Base-by-base conservation (phyloP, 2,888 invertebrate genomes). In the Pecten maximus region DNA sequence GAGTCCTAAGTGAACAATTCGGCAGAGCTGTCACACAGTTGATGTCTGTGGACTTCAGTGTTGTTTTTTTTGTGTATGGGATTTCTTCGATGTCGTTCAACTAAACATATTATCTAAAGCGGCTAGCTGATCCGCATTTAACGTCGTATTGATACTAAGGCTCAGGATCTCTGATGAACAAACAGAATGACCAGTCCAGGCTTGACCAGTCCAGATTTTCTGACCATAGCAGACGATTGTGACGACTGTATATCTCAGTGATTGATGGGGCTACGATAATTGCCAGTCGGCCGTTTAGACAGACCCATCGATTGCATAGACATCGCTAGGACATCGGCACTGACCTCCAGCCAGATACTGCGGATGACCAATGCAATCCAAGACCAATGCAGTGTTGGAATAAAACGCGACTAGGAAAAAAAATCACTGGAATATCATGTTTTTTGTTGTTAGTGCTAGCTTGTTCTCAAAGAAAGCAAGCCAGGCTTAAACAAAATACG, bases 261-360 rank as follows among this genome's bases (percentile, higher is more conserved):
- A 74, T 74, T 74, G 74, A 74, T 74, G 74, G 16, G 74, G 35
- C 74, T 74, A 35, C 74, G 74, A 74, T 74, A 74, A 74, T 74
- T 74, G 74, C 74, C 74, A 74, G 74, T 23, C 74, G 74, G 74
- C 74, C 74, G 74, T 74, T 74, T 74, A 74, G 74, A 74, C 74
- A 35, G 74, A 74, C 35, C 74, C 74, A 74, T 74, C 74, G 74
- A 74, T 74, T 74, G 35, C 74, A 74, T 74, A 74, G 28, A 74
- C 10, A 35, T 74, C 74, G 35, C 74, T 35, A 74, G 74, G 74
- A 35, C 74, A 74, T 74, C 74, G 74, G 74, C 74, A 74, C 35
- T 74, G 74, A 74, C 74, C 74, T 35, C 35, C 74, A 28, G 74
- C 74, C 28, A 74, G 28, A 28, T 74, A 74, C 28, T 74, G 54